Percentiles rank a stretch among this genome's conserved stretches.
Conservation (phyloP, 2,797 vertebrate species). For the Epinephelus coioides region DNA sequence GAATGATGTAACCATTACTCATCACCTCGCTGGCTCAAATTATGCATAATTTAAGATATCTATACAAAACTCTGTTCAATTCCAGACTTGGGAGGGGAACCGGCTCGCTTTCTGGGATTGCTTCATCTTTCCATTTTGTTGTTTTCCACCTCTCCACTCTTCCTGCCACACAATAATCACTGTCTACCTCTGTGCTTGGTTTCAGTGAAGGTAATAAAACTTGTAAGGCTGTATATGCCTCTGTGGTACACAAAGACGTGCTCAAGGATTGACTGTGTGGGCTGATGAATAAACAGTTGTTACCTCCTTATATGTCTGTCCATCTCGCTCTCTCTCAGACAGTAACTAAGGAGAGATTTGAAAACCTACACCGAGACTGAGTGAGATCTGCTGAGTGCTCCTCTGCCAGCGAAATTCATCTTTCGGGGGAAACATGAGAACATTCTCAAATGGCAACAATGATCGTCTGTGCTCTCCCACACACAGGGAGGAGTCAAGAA, state of each 20-base stretch:
- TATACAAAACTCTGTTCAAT: constrained; percentile 52
- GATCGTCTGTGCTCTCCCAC: constrained; percentile 71
- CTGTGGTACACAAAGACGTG: constrained; percentile 61
- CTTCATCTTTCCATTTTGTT: constrained; percentile 65
- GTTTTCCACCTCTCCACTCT: constrained; percentile 32
- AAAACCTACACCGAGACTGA: constrained; percentile 57
- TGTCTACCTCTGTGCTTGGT: constrained; percentile 51
- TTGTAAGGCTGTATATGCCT: constrained; percentile 60
- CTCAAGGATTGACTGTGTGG: constrained; percentile 71
- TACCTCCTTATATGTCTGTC: constrained; percentile 62
- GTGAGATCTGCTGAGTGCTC: constrained; percentile 44
- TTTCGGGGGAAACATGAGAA: constrained; percentile 64
- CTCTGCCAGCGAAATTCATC: constrained; percentile 53
- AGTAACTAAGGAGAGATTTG: constrained; percentile 56
- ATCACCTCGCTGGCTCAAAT: constrained; percentile 47
- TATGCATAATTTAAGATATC: constrained; percentile 57
- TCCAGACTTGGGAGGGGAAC: constrained; percentile 31
- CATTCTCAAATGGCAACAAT: constrained; percentile 68
- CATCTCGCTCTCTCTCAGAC: constrained; percentile 56
- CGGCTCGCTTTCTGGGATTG: constrained; percentile 46
- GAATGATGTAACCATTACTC: constrained; percentile 56
- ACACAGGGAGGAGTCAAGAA: constrained; percentile 58
- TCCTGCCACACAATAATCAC: constrained; percentile 49
- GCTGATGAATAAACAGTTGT: constrained; percentile 75
- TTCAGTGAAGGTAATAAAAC: constrained; percentile 71